Percentiles rank a stretch among this genome's conserved stretches.
These are phyloP conservation scores for Gephyroberyx darwinii DNA, from an alignment of 2,797 vertebrate species.

Conservation along the genomic window DNA sequence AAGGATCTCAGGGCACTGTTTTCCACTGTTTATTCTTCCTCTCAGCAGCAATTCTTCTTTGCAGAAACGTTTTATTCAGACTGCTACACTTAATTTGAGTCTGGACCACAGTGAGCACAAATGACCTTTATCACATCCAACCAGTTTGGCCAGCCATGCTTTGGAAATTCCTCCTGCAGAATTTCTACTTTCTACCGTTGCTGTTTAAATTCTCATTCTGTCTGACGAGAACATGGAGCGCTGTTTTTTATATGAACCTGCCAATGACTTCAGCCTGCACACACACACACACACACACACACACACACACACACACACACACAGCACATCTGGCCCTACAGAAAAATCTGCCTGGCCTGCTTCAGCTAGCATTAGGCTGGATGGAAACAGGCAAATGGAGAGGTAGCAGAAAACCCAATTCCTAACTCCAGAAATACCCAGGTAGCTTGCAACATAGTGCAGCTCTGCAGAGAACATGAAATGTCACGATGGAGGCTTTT, in stretches of 20 bases:
- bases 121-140: conserved; percentile 11
- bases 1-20: conserved; percentile 4
- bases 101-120: neutral
- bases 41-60: conserved; percentile 21
- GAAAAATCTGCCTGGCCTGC: conserved; percentile 18
- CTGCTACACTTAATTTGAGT: conserved; percentile 2
- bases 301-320: conserved; percentile 26
- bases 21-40: conserved; percentile 23
- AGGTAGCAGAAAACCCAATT: conserved; percentile 39
- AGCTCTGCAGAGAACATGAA: conserved; percentile 24
- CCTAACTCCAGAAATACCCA: conserved; percentile 27
- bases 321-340: conserved; percentile 16
- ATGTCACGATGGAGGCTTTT: conserved; percentile 19
- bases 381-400: conserved; percentile 9
- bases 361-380: conserved; percentile 18
- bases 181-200: neutral
- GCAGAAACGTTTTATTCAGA: conserved; percentile 1
- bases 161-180: conserved; percentile 1
- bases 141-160: neutral
- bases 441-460: neutral
- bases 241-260: conserved; percentile 13
- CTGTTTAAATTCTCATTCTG: conserved; percentile 20
- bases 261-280: conserved; percentile 6
- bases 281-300: conserved; percentile 3
- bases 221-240: neutral